Base-by-base conservation (phyloP, 2,888 invertebrate species). In the Catocala sponsa region DNA sequence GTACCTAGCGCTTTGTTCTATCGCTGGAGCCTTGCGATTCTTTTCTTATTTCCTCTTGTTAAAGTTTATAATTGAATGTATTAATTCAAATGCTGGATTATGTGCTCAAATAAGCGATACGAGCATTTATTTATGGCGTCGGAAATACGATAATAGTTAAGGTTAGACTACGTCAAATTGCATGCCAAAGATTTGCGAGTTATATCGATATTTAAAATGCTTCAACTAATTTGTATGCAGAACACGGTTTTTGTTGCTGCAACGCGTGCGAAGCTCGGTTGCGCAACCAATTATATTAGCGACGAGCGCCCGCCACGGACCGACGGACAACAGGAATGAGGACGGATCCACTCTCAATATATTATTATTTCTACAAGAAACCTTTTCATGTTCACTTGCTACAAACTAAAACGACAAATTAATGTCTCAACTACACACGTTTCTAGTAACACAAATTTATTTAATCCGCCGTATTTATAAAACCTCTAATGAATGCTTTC, bases 321-420 rank as follows among this genome's bases (percentile, higher is more conserved):
- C 77, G 90, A 61, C 83, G 86, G 78, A 82, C 80, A 63, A 72
- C 78, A 85, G 90, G 91, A 91, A 91, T 92, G 89, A 85, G 80
- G 71, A 68, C 59, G 52, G 83, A 80, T 81, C 78, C 72, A 76
- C 79, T 84, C 84, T 83, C 83, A 82, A 87, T 86, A 78, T 80
- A 68, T 68, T 71, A 65, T 68, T 68, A 77, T 71, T 74, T 65
- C 72, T 63, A 51, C 60, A 49, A 41, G 62, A 70, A 69, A 73
- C 65, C 57, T 68, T 73, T 72, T 44, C 12, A 12, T 44, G 68
- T 74, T 56, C 70, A 7, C 35, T 7, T 38, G 0, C 7, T 38
- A 69, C 64, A 78, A 54, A 42, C 55, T 55, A 59, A 56, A 76
- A 66, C 63, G 60, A 76, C 69, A 66, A 76, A 70, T 25, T 25